Conservation (phyloP, 1,140 invertebrate species). For the Cherax destructor region DNA sequence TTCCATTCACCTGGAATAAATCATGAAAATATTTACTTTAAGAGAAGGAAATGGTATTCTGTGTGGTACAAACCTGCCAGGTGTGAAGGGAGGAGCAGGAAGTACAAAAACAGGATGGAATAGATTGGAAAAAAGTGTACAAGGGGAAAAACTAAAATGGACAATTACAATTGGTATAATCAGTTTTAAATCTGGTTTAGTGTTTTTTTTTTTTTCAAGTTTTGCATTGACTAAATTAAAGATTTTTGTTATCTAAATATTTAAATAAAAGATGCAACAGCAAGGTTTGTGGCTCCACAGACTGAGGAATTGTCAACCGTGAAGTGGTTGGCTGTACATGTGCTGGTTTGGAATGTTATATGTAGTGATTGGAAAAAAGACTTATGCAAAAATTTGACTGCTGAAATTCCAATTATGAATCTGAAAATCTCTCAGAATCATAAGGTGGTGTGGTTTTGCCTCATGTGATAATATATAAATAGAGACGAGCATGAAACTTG, state of each 20-base stretch:
- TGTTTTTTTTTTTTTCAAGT: not conserved
- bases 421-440: conserved; percentile 43
- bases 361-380: conserved; percentile 36
- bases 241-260: conserved; percentile 24
- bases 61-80: conserved; percentile 13
- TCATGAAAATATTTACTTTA: not conserved
- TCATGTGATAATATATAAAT: conserved; percentile 64
- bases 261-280: not conserved
- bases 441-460: conserved; percentile 63
- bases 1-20: conserved; percentile 29
- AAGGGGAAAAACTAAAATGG: not conserved
- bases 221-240: conserved; percentile 24
- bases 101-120: conserved; percentile 26
- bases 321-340: not conserved
- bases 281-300: conserved; percentile 2
- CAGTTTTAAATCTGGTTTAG: not conserved
- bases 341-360: not conserved
- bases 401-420: conserved; percentile 53
- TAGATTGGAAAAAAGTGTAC: not conserved
- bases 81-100: conserved; percentile 3
- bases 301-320: not conserved
- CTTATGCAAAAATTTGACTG: conserved; percentile 27
- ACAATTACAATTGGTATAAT: not conserved
- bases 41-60: not conserved
- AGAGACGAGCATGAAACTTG: conserved; percentile 50